Percentiles rank a stretch among this genome's conserved stretches.
Evolutionary conservation across 2,888 invertebrate species (phyloP).

Genomic region (Zaprionus lineosus): DNA sequence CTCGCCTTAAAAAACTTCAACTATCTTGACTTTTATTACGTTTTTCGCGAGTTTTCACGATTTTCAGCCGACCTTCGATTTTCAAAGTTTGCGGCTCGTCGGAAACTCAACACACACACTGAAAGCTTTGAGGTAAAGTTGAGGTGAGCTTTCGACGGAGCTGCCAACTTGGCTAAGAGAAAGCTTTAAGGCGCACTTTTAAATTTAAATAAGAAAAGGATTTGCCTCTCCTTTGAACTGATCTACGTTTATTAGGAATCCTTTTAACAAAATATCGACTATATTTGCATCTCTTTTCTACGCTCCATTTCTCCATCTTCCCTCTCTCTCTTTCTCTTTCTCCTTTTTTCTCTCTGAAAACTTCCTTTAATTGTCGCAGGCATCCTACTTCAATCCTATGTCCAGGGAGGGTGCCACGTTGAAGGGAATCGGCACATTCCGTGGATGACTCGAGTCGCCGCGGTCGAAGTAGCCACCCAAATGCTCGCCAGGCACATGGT

Average conservation of each 20-base stretch:
- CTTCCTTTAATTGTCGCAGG: too few relatives aligned
- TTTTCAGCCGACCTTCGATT: neutral
- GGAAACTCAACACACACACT: conserved; percentile 38
- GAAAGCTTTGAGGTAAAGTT: conserved; percentile 33
- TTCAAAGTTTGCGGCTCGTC: conserved; percentile 19
- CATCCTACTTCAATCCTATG: conserved; percentile 42
- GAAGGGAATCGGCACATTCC: conserved; percentile 73
- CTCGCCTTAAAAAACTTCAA: too few relatives aligned
- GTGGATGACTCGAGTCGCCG: conserved; percentile 79
- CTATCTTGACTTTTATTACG: neutral
- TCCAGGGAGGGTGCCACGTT: conserved; percentile 59
- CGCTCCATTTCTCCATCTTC: too few relatives aligned
- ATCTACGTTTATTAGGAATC: too few relatives aligned
- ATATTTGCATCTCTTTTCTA: too few relatives aligned
- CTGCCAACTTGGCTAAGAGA: conserved; percentile 33
- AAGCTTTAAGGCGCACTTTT: conserved; percentile 12
- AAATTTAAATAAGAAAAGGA: neutral
- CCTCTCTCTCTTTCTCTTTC: too few relatives aligned
- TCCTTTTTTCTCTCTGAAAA: neutral
- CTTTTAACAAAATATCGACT: too few relatives aligned
- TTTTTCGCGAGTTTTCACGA: neutral
- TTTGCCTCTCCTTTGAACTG: too few relatives aligned
- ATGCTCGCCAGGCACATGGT: conserved; percentile 84
- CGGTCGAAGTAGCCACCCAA: conserved; percentile 79
- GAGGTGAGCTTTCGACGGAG: conserved; percentile 3